Evolutionary conservation across 2,113 vertebrate genomes (phyloP), one percentile per base, ranked within the genome.

Genomic region (Mastomys coucha): DNA sequence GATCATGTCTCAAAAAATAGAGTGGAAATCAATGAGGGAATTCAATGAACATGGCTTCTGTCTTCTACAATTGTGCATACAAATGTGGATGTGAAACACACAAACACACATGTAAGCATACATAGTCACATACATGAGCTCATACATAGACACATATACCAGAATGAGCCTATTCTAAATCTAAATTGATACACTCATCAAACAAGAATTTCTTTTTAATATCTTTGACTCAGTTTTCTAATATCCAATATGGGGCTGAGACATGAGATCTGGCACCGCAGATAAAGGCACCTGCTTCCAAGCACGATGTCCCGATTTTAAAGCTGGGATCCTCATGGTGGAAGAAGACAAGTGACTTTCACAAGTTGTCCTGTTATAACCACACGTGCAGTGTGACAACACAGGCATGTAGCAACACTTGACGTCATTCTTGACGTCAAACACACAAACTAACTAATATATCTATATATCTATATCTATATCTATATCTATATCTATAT

Each of bases 391-490:
- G 11, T 7, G 2, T 49, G 60, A 14, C n/a, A 63, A n/a, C n/a
- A n/a, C n/a, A n/a, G n/a, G n/a, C 4, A 6, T n/a, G n/a, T 6
- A 85, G 36, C 20, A 82, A 9, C 81, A 84, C 12, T 28, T 28
- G 20, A 60, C 1, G 5, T 26, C 28, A 45, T 33, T 2, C 9
- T 9, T 0, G 17, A 1, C 7, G 28, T 20, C 51, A 56, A 56
- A 39, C 14, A 42, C 58, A 63, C 58, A 45, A 63, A 17, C 28
- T 63, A 19, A 28, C 7, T 45, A 63, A 65, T 65, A 10, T 33
- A 12, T n/a, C n/a, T n/a, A n/a, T n/a, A n/a, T n/a, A n/a, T n/a
- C n/a, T n/a, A n/a, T n/a, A n/a, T n/a, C n/a, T n/a, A n/a, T n/a
- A n/a, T n/a, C n/a, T n/a, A n/a, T n/a, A n/a, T n/a, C n/a, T n/a